Conservation (phyloP, 2,113 vertebrate genomes). For the Passer montanus region DNA sequence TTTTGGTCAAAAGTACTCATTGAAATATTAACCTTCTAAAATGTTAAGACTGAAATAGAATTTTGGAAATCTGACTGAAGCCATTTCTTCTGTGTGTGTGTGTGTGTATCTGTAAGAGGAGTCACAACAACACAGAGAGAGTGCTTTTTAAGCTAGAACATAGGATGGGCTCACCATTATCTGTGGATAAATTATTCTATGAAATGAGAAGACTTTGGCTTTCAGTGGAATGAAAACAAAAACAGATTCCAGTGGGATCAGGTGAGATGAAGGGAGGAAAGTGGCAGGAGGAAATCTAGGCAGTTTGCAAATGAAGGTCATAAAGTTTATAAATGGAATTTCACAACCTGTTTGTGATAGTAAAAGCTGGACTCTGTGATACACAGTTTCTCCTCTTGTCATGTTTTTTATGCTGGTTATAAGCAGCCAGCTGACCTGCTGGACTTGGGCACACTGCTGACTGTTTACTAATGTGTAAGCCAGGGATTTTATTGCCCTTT, state of each 20-base stretch:
- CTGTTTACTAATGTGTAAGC: not conserved
- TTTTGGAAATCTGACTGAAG: not conserved
- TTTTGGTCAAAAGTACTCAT: not conserved
- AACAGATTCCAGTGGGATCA: not conserved
- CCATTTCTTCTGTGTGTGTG: accelerated
- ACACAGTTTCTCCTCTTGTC: not conserved
- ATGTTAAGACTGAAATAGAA: not conserved
- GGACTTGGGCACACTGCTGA: not conserved
- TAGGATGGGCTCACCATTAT: not conserved
- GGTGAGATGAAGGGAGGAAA: not conserved
- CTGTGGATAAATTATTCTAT: not conserved
- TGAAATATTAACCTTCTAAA: not conserved
- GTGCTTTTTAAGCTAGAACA: not conserved
- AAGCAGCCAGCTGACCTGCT: not conserved
- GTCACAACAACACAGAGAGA: no score
- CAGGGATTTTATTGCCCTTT: not conserved
- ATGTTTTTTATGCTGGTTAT: not conserved
- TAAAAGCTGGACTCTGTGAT: not conserved
- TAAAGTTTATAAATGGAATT: not conserved
- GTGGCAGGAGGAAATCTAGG: not conserved
- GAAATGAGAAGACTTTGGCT: not conserved
- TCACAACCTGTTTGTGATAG: not conserved
- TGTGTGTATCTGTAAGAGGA: not conserved
- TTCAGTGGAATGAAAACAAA: not conserved
- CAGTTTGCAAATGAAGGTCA: not conserved